Evolutionary conservation across 2,888 invertebrate genomes (phyloP), one percentile per base, ranked within the genome.

Genomic region (Sipha maydis): DNA sequence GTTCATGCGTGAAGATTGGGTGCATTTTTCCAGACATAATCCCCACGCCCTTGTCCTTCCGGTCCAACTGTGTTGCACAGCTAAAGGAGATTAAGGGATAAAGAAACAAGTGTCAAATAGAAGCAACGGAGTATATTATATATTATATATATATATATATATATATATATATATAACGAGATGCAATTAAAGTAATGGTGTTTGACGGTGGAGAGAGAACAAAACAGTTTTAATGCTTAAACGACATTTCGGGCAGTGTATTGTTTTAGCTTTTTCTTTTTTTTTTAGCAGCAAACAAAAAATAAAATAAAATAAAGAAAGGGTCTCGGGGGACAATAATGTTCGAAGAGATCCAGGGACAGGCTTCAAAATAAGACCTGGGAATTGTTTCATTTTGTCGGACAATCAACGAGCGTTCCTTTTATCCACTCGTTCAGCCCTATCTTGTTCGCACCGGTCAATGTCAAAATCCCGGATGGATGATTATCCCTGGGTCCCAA

Each of bases 371-470:
- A 90, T 90, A 90, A 90, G 90, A 90, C 90, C 90, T 90, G 90
- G 90, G 90, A 90, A 90, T 90, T 90, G 90, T 90, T 90, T 90
- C 90, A 90, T 90, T 90, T 90, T 90, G 90, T 90, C 89, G 85
- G 90, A 90, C 90, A 90, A 90, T 90, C 90, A 90, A 90, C 90
- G 88, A 88, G 82, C 82, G 80, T 76, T 88, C 88, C 82, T 88
- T 88, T 88, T 88, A 88, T 82, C 82, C 88, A 82, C 88, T 41
- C 88, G 67, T 82, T 79, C 86, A 17, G 80, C 56, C 86, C 69
- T 56, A 71, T 73, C 71, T 61, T 79, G 86, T 75, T 88, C 80
- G 82, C 82, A 88, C 88, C 88, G 88, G 88, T 88, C 88, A 88
- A 88, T 67, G 88, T 88, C 88, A 88, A 88, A 88, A 75, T 88